A percentile compares a stretch with the other conserved stretches of the same genome.
Conservation (phyloP, 2,888 invertebrate genomes). For the Ophioninae sp. region DNA sequence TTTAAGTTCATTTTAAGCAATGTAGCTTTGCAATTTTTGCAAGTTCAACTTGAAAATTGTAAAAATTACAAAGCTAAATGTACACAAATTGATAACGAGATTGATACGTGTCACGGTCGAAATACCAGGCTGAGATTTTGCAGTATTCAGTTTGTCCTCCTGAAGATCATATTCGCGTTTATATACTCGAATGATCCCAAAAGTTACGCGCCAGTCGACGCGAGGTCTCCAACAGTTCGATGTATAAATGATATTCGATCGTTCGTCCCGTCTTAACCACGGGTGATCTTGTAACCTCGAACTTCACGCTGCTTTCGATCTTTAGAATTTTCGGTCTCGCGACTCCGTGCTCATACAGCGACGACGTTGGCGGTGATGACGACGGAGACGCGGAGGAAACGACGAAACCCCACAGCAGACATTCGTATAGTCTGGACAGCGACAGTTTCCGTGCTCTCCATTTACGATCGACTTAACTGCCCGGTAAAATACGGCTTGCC, state of each 20-base stretch:
- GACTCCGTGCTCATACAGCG: slow-evolving; percentile 6
- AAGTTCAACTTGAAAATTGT: no score
- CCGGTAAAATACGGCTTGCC: slow-evolving; percentile 72
- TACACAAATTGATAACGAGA: no score
- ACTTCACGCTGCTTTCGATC: slow-evolving; percentile 62
- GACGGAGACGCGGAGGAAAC: slow-evolving; percentile 17
- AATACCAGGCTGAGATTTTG: no score
- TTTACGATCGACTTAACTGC: slow-evolving; percentile 75
- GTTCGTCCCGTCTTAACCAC: slow-evolving; percentile 53
- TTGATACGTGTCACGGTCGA: no score
- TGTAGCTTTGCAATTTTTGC: no score
- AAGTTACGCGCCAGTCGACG: slow-evolving; percentile 34
- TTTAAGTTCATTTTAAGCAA: no score
- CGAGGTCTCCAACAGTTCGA: slow-evolving; percentile 38
- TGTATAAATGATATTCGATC: slow-evolving; percentile 62
- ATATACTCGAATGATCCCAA: background rate
- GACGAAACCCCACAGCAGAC: slow-evolving; percentile 27
- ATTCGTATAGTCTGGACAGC: slow-evolving; percentile 42
- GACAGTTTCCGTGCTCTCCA: slow-evolving; percentile 67
- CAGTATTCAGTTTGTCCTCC: no score
- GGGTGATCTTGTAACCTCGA: slow-evolving; percentile 66
- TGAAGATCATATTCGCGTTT: background rate
- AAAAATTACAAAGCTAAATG: no score
- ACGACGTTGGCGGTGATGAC: slow-evolving; percentile 17
- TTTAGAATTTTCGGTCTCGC: slow-evolving; percentile 50